Percentiles rank a stretch among this genome's conserved stretches.
phyloP scores from a whole-genome alignment of 2,797 vertebrate genomes.

The Schizopygopsis malacanthus region DNA sequence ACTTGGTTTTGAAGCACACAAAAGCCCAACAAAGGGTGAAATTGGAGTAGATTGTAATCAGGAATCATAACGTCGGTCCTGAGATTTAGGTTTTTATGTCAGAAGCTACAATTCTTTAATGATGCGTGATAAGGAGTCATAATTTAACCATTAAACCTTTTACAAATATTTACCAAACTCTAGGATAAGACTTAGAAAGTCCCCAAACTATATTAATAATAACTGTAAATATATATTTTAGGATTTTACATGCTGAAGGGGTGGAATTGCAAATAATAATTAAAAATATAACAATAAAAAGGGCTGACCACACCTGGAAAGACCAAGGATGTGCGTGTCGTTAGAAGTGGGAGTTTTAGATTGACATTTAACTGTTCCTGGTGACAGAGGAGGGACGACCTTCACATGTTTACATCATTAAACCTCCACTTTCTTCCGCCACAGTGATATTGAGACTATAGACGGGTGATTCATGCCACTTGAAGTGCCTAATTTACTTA shows the following conservation, averaged over 20 bases:
- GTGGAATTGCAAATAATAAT: not conserved
- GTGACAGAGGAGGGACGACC: conserved; percentile 53
- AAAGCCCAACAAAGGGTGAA: conserved; percentile 46
- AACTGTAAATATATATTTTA: not conserved
- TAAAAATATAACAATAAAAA: not conserved
- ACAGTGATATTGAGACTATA: conserved; percentile 3
- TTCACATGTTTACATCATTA: conserved; percentile 42
- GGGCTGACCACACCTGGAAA: conserved; percentile 28
- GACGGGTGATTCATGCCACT: conserved; percentile 27
- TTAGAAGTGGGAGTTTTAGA: conserved; percentile 61
- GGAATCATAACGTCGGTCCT: conserved; percentile 34
- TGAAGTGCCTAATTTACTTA: conserved; percentile 25
- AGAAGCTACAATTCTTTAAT: conserved; percentile 3
- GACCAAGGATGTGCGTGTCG: conserved; percentile 19
- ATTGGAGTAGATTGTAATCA: conserved; percentile 52
- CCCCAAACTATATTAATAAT: not conserved
- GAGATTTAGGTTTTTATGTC: conserved; percentile 28
- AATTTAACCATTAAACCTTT: not conserved
- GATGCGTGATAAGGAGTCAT: not conserved
- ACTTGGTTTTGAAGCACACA: conserved; percentile 48
- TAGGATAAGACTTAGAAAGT: not conserved
- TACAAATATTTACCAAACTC: conserved; percentile 8
- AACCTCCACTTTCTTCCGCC: conserved; percentile 25
- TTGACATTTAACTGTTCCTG: conserved; percentile 75
- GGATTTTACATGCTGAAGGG: not conserved